Percentiles rank a stretch among this genome's conserved stretches.
phyloP scores from a whole-genome alignment of 2,888 invertebrate species.

The Germaria angustata region DNA sequence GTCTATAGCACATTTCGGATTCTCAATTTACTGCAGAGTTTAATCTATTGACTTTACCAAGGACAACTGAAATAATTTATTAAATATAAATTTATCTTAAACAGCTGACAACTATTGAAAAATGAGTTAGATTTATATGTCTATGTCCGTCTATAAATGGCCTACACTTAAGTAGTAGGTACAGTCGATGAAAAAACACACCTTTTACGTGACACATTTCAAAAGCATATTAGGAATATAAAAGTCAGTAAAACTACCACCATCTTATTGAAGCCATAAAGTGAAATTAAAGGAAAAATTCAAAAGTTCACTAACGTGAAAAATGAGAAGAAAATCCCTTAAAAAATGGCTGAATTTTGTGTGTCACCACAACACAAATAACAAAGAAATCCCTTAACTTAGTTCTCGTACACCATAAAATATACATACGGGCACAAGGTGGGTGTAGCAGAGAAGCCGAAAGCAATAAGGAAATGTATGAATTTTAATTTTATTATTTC shows the following conservation, averaged over 20 bases:
- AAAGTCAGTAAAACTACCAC: background rate
- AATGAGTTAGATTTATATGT: constrained; percentile 41
- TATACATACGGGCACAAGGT: too few species aligned
- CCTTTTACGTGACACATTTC: constrained; percentile 50
- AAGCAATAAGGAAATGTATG: constrained; percentile 16
- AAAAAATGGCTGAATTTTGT: background rate
- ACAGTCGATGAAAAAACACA: constrained; percentile 31
- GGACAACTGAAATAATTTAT: too few species aligned
- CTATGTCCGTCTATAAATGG: constrained; percentile 41
- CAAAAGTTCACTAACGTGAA: constrained; percentile 3
- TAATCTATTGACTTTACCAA: too few species aligned
- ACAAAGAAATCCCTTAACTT: constrained; percentile 38
- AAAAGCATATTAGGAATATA: background rate
- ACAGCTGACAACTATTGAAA: too few species aligned
- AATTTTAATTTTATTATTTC: constrained; percentile 5
- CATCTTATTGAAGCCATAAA: background rate
- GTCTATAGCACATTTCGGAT: too few species aligned
- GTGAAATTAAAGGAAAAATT: background rate
- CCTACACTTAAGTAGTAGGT: constrained; percentile 14
- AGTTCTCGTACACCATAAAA: constrained; percentile 1
- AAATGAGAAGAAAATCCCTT: constrained; percentile 15
- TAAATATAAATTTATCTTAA: too few species aligned
- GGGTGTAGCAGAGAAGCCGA: background rate
- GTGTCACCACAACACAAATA: constrained; percentile 17
- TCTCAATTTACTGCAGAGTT: too few species aligned